phyloP scores from a whole-genome alignment of 2,113 vertebrate species.

The Sceloporus undulatus region DNA sequence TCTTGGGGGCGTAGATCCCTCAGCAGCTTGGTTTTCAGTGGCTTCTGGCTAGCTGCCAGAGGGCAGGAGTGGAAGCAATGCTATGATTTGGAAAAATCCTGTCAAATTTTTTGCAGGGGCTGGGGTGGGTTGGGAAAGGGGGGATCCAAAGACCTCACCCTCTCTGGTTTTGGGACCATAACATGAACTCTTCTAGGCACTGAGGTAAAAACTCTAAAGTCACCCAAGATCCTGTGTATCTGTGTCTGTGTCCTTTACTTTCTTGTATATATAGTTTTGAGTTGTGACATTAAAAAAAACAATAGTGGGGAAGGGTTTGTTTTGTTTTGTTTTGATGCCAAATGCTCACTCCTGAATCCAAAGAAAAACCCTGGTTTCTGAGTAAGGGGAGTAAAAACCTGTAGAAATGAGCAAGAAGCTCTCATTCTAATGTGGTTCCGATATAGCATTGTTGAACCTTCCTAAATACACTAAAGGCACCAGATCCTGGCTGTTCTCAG shows the following conservation, averaged over 20 bases:
- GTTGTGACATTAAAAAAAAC: not conserved
- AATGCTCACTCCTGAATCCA: not conserved
- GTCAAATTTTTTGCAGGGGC: not conserved
- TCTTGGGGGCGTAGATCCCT: not conserved
- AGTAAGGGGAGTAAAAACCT: not conserved
- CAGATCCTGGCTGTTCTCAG: too few relatives aligned
- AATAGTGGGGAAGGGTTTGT: not conserved
- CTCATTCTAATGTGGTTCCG: not conserved
- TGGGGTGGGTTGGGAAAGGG: not conserved
- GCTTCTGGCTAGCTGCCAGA: constrained; percentile 5
- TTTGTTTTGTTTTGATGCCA: not conserved
- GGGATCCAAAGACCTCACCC: not conserved
- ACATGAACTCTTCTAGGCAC: not conserved
- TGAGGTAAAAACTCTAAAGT: constrained; percentile 28
- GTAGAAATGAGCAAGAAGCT: not conserved
- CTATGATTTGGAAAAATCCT: constrained; percentile 26
- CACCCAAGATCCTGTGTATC: not conserved
- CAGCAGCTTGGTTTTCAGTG: constrained; percentile 28
- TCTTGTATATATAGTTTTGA: constrained; percentile 2
- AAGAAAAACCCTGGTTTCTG: not conserved
- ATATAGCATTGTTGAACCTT: not conserved
- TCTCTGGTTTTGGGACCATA: not conserved
- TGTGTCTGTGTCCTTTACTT: constrained; percentile 41
- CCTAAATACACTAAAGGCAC: too few relatives aligned
- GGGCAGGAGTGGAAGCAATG: not conserved